Conservation (phyloP, 2,113 vertebrate genomes). For the Cephalopholis sonnerati region DNA sequence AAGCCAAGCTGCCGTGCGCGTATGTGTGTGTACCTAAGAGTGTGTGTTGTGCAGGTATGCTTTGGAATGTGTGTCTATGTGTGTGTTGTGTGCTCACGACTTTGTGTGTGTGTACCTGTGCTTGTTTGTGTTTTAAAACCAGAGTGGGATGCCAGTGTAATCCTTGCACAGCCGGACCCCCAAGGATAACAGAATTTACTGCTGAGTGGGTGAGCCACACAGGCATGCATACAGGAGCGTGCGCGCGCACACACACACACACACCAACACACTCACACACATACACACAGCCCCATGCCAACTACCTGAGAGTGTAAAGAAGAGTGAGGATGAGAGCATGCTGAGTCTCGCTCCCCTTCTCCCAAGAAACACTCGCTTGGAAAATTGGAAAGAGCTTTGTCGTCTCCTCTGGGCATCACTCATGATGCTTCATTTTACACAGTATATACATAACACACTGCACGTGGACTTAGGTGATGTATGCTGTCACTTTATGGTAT, state of each 20-base stretch:
- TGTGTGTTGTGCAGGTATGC: conserved; percentile 44
- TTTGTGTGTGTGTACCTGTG: conserved; percentile 33
- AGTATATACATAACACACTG: conserved; percentile 36
- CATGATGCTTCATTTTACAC: conserved; percentile 50
- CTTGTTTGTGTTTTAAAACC: conserved; percentile 70
- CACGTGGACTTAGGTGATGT: conserved; percentile 11
- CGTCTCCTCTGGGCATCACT: conserved; percentile 56
- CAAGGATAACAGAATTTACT: conserved; percentile 76
- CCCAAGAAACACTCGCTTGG: conserved; percentile 64
- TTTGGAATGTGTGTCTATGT: conserved; percentile 35
- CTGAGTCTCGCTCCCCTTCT: conserved; percentile 57
- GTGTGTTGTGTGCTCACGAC: conserved; percentile 1
- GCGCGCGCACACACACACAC: conserved; percentile 23
- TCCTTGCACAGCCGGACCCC: conserved; percentile 75
- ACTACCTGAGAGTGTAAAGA: conserved; percentile 67
- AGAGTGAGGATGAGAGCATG: conserved; percentile 65
- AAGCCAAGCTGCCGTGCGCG: conserved; percentile 67
- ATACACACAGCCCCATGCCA: conserved; percentile 46
- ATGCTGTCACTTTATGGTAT: neutral
- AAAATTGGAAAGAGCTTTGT: conserved; percentile 70
- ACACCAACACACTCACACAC: conserved; percentile 20
- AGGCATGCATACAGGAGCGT: conserved; percentile 43
- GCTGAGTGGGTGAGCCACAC: conserved; percentile 67
- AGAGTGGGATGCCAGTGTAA: conserved; percentile 80
- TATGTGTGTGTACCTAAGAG: conserved; percentile 13